Percentiles rank a stretch among this genome's conserved stretches.
Evolutionary conservation across 2,113 vertebrate species (phyloP).

Genomic region (Pavo muticus): DNA sequence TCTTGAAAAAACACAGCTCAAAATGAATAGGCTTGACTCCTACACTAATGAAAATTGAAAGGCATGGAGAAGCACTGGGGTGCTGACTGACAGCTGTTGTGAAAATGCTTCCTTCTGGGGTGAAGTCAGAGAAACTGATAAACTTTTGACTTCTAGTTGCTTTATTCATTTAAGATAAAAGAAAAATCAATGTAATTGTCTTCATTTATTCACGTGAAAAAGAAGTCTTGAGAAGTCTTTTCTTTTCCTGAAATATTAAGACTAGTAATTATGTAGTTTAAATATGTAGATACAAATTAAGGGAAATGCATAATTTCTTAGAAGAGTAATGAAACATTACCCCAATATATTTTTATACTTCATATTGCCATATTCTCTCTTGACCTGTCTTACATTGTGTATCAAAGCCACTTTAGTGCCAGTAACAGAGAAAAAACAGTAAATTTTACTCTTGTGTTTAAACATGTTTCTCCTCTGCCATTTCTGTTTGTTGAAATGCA

Average conservation of each 20-base stretch:
- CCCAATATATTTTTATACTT: background rate
- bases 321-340: background rate
- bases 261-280: background rate
- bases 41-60: constrained; percentile 31
- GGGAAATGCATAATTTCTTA: background rate
- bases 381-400: background rate
- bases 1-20: background rate
- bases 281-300: background rate
- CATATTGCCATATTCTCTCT: rapidly evolving
- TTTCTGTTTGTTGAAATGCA: background rate
- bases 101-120: background rate
- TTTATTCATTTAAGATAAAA: constrained; percentile 2
- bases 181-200: background rate
- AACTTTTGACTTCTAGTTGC: background rate
- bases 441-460: background rate
- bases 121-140: background rate
- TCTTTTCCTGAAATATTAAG: background rate
- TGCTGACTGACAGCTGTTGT: background rate
- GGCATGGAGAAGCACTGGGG: background rate
- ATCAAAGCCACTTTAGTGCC: background rate
- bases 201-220: background rate
- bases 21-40: constrained; percentile 3
- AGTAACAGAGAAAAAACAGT: background rate
- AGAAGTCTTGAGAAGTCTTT: background rate
- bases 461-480: background rate